Base-by-base conservation (phyloP, 2,797 vertebrate genomes). In the Pelodytes ibericus region DNA sequence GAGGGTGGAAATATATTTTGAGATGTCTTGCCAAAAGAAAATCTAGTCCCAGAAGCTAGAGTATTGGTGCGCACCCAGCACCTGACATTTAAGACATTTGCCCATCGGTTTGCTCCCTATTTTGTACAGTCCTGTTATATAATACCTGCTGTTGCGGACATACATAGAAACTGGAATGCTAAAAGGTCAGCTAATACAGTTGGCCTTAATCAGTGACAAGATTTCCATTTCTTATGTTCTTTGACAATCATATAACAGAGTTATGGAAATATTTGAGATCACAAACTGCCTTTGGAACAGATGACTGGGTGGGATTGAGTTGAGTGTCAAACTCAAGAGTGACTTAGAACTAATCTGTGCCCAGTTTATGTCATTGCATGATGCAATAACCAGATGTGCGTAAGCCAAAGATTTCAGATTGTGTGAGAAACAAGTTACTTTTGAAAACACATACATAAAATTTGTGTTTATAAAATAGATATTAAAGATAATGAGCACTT, bases 231-330 rank as follows among this genome's bases (percentile, higher is more conserved):
- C 36, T 16, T 49, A 18, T 49, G 4, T 49, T 4, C 47, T 49
- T 4, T 49, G 10, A 49, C 1, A 56, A 5, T 20, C 22, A 56
- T n/a, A 22, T 13, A 25, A 24, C 51, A 22, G 51, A 22, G 3
- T 2, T 56, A 6, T 56, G 51, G 22, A 56, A 56, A 22, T 18
- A 1, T 56, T 56, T 22, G 51, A 22, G 51, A 56, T 56, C 9
- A 25, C 24, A 5, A 22, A 56, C 24, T 56, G 51, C 9, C 3
- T 2, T 24, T 44, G n/a, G 9, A 71, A 59, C 57, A 47, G 36
- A 31, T 61, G 57, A 59, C 25, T 31, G 57, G 69, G 57, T 27
- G 26, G 69, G n/a, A 29, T 58, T 47, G 57, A 71, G 9, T 71
- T 20, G 25, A 71, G 33, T 39, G 68, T 70, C 68, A 36, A 26